Conservation (phyloP, 1,140 invertebrate species). For the Drosophila sechellia region DNA sequence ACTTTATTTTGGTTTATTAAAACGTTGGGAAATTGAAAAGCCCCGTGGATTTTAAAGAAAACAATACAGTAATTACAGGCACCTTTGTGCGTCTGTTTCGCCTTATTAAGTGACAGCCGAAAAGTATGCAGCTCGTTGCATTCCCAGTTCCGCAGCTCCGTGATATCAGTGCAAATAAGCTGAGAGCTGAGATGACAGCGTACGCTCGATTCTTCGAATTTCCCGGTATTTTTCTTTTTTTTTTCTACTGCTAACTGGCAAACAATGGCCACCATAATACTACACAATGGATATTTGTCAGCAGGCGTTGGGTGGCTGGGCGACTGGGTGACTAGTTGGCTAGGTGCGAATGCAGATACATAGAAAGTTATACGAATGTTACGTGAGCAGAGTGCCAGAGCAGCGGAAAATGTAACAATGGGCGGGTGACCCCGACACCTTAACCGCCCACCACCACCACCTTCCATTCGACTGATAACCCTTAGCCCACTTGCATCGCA, state of each 20-base stretch:
- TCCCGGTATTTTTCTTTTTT: background rate
- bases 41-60: too few relatives aligned
- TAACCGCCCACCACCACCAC: too few relatives aligned
- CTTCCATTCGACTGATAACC: constrained; percentile 19
- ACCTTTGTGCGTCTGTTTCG: background rate
- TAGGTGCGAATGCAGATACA: constrained; percentile 41
- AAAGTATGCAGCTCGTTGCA: constrained; percentile 42
- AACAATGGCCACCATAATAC: constrained; percentile 45
- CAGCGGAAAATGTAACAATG: constrained; percentile 45
- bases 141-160: background rate
- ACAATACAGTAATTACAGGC: too few relatives aligned
- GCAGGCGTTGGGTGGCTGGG: background rate
- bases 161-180: constrained; percentile 34
- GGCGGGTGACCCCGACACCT: constrained; percentile 28
- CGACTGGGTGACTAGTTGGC: background rate
- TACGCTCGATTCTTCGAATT: background rate
- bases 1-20: too few relatives aligned
- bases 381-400: constrained; percentile 61
- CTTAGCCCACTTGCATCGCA: constrained; percentile 42
- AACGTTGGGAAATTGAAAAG: too few relatives aligned
- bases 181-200: constrained; percentile 18
- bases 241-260: constrained; percentile 29
- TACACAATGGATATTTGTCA: constrained; percentile 44
- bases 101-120: constrained; percentile 29
- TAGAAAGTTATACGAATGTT: constrained; percentile 56